phyloP scores from a whole-genome alignment of 2,113 vertebrate species.

The Ochotona curzoniae region DNA sequence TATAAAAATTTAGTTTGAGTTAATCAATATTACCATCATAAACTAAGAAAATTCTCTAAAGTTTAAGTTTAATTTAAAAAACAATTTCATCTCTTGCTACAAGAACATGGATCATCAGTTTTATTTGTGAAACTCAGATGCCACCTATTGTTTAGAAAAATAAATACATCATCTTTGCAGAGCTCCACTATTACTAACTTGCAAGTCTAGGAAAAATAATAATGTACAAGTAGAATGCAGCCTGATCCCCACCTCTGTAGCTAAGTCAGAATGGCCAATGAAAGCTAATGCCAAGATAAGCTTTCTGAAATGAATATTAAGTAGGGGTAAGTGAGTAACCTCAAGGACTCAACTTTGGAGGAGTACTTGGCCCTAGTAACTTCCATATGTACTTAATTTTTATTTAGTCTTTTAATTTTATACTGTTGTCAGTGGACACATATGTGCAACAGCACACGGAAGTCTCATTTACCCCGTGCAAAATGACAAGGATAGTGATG shows the following conservation, averaged over 20 bases:
- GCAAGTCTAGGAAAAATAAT: slow-evolving; percentile 19
- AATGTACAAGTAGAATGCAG: background rate
- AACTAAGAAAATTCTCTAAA: background rate
- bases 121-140: slow-evolving; percentile 74
- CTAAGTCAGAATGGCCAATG: background rate
- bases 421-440: background rate
- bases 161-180: slow-evolving; percentile 47
- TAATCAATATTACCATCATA: slow-evolving; percentile 33
- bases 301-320: background rate
- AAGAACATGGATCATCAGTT: slow-evolving; percentile 38
- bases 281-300: background rate
- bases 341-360: background rate
- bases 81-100: background rate
- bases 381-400: background rate
- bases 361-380: background rate
- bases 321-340: background rate
- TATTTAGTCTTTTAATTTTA: slow-evolving; percentile 19
- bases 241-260: background rate
- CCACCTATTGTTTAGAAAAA: slow-evolving; percentile 75
- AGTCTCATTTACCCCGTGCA: background rate
- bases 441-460: background rate
- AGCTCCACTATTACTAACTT: slow-evolving; percentile 11
- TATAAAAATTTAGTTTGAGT: background rate
- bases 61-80: slow-evolving; percentile 33
- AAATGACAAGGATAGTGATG: background rate